Conservation (phyloP, 1,140 invertebrate species). For the Heliconius melpomene region DNA sequence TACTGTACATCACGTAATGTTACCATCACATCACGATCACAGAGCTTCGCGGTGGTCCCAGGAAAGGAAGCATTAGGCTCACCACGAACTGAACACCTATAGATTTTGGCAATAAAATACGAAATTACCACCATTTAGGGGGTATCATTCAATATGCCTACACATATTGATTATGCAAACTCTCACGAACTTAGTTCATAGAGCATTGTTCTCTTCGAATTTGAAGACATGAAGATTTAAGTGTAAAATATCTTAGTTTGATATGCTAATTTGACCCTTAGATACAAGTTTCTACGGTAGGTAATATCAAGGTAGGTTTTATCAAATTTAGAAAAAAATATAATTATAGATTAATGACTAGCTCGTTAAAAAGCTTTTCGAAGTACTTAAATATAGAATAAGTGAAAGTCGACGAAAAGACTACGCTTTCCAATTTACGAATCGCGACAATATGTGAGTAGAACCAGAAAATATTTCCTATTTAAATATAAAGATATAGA, state of each 20-base stretch:
- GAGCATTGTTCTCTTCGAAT: neutral
- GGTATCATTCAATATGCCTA: neutral
- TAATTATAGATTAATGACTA: no score
- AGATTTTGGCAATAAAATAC: slow-evolving; percentile 14
- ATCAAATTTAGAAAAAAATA: no score
- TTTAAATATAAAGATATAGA: neutral
- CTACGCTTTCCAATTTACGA: neutral
- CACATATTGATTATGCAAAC: neutral
- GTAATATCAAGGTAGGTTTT: no score
- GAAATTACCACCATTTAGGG: neutral
- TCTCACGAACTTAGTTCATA: neutral
- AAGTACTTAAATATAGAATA: no score
- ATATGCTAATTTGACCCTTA: no score
- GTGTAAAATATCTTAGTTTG: no score
- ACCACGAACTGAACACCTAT: slow-evolving; percentile 7
- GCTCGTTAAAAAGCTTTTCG: no score
- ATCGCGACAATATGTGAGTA: neutral
- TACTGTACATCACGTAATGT: slow-evolving; percentile 35
- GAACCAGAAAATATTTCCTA: neutral
- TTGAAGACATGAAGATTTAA: neutral
- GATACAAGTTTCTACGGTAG: no score
- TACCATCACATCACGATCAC: slow-evolving; percentile 35
- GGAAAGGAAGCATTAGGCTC: slow-evolving; percentile 10
- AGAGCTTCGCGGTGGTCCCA: slow-evolving; percentile 35
- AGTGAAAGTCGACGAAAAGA: neutral